phyloP scores from a whole-genome alignment of 1,140 invertebrate species.

The Ips typographus region DNA sequence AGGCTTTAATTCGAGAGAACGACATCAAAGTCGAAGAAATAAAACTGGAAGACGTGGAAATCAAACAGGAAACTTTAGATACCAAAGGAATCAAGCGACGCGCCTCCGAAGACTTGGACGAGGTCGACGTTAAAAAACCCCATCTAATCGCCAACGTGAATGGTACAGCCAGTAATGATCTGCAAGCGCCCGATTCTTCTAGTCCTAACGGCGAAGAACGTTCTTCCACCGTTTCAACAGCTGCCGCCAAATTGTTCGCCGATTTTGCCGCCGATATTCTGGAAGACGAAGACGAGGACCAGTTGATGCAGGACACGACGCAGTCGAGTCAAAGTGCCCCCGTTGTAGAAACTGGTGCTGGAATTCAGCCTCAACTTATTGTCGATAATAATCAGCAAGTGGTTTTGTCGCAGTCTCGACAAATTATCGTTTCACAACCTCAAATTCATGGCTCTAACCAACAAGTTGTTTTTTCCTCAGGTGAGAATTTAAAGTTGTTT shows the following conservation, averaged over 20 bases:
- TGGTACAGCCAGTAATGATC: constrained; percentile 53
- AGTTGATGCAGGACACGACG: constrained; percentile 49
- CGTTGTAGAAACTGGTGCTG: constrained; percentile 5
- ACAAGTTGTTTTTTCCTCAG: constrained; percentile 35
- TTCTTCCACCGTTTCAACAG: constrained; percentile 62
- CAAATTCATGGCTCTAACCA: constrained; percentile 41
- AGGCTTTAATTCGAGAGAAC: constrained; percentile 52
- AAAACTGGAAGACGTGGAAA: constrained; percentile 5
- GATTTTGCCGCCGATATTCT: constrained; percentile 69
- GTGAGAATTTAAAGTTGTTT: constrained; percentile 14
- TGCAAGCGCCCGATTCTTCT: constrained; percentile 54
- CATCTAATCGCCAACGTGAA: constrained; percentile 55
- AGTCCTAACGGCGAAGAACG: constrained; percentile 54
- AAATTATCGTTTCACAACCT: constrained; percentile 52
- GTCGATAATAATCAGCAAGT: constrained; percentile 48
- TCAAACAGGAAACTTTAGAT: constrained; percentile 13
- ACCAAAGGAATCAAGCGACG: constrained; percentile 51
- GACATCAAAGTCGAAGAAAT: constrained; percentile 4
- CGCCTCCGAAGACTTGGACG: constrained; percentile 50
- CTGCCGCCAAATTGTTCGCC: constrained; percentile 71
- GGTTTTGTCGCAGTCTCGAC: constrained; percentile 44
- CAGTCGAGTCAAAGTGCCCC: constrained; percentile 20
- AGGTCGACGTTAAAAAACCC: constrained; percentile 55
- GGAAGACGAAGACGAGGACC: constrained; percentile 68
- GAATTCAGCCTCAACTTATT: constrained; percentile 43